phyloP scores from a whole-genome alignment of 2,113 vertebrate species.

The Hippopotamus amphibius region DNA sequence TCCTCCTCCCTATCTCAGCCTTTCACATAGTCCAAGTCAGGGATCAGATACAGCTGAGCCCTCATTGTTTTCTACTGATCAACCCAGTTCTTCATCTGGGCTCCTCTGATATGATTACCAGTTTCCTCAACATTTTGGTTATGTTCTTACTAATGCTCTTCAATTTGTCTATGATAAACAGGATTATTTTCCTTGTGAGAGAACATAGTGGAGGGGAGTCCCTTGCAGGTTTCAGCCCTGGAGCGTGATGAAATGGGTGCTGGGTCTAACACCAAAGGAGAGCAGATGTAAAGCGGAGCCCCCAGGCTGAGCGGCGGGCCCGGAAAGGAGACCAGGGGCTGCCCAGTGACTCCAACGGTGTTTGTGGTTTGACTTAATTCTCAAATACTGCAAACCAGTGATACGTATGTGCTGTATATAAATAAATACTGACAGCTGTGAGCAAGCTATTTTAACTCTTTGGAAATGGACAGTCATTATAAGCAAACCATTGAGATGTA shows the following conservation, averaged over 20 bases:
- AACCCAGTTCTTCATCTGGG: background rate
- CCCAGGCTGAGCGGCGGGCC: background rate
- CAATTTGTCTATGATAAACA: background rate
- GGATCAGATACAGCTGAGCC: background rate
- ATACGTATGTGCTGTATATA: background rate
- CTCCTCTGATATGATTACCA: background rate
- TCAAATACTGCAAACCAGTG: background rate
- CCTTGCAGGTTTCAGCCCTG: background rate
- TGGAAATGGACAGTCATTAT: background rate
- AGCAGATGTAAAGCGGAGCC: background rate
- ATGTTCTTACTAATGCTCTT: background rate
- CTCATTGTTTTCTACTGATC: background rate
- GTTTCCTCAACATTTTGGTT: background rate
- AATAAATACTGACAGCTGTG: background rate
- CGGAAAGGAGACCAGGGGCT: background rate
- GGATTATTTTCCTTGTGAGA: background rate
- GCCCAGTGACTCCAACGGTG: background rate
- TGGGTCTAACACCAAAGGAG: background rate
- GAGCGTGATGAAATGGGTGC: background rate
- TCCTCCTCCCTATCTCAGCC: background rate
- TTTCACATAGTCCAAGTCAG: background rate
- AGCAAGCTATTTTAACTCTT: conserved; percentile 7
- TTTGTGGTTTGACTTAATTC: background rate
- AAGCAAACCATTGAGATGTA: background rate
- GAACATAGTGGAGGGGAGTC: background rate